Evolutionary conservation across 2,113 vertebrate species (phyloP).

Genomic region (Hyperopisus bebe): DNA sequence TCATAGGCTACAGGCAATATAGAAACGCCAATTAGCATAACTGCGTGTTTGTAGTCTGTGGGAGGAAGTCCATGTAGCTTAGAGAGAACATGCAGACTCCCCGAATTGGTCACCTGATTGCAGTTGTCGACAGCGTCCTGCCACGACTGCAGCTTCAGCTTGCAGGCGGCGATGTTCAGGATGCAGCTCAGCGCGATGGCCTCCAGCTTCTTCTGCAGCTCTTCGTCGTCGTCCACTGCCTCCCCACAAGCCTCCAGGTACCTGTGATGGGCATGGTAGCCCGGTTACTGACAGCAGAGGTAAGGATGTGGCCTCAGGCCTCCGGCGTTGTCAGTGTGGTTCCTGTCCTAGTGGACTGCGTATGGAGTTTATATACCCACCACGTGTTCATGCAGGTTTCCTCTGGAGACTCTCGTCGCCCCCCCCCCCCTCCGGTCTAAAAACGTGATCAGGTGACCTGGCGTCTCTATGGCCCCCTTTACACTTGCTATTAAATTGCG

Average conservation of each 20-base stretch:
- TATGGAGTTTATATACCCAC: not conserved
- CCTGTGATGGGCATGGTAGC: constrained; percentile 50
- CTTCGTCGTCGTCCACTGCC: constrained; percentile 49
- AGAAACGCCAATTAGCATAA: not conserved
- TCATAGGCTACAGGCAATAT: not conserved
- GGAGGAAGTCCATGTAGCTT: not conserved
- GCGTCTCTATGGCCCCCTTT: not conserved
- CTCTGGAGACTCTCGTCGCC: not conserved
- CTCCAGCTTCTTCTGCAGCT: constrained; percentile 63
- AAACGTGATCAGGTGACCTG: not conserved
- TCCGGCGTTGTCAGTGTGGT: not conserved
- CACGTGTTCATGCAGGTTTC: not conserved
- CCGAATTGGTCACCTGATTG: constrained; percentile 67
- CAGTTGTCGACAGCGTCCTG: constrained; percentile 83
- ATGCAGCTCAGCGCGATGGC: constrained; percentile 74
- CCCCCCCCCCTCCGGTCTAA: not conserved
- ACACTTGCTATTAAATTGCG: not conserved
- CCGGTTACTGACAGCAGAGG: not conserved
- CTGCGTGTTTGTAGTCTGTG: not conserved
- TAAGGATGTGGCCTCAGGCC: not conserved
- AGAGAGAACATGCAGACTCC: not conserved
- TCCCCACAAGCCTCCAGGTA: constrained; percentile 75
- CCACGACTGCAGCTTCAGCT: constrained; percentile 82
- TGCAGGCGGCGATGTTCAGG: constrained; percentile 85
- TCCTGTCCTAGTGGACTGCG: not conserved